Evolutionary conservation across 2,113 vertebrate species (phyloP), one percentile per base, ranked within the genome.

Genomic region (Dryoscopus gambensis): DNA sequence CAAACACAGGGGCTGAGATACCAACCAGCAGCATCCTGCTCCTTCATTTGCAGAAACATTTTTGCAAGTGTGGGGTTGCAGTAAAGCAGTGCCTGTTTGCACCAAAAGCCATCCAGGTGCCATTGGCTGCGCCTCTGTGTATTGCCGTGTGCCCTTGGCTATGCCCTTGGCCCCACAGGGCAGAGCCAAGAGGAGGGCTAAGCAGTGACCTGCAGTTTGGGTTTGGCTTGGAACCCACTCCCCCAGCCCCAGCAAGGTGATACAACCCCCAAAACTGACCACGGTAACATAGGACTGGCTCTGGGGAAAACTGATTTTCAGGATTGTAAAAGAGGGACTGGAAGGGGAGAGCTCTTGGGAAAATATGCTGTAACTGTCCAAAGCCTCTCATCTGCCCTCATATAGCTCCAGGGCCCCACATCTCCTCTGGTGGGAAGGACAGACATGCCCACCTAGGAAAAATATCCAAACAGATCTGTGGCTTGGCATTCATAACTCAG

Each of bases 21-120:
- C 40, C 40, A 80, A 17, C 5, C 6, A 33, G 27, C 47, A 86
- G 35, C 49, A 64, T 57, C n/a, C 46, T 40, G 28, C 47, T 82
- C 24, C 33, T 75, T 79, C 19, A 52, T 95, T 98, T 94, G 98
- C 97, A 96, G 97, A 97, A 40, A 97, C 9, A 94, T 75, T 47
- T 39, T 24, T 60, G 10, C 10, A 11, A 46, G 22, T 59, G 7
- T 39, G 23, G 4, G 10, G 3, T 37, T 77, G 55, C 33, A 68
- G 17, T 74, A 84, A 83, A 86, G 40, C 35, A 52, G 40, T 0
- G 0, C 37, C 60, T 3, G 0, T 55, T 89, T 37, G 18, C 24
- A 39, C 37, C 37, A 44, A 62, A 78, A 17, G 65, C 16, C n/a
- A 81, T 59, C 63, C 16, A 31, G 33, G 49, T 59, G 35, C 7